Base-by-base conservation (phyloP, 2,113 vertebrate genomes). In the Brienomyrus brachyistius region DNA sequence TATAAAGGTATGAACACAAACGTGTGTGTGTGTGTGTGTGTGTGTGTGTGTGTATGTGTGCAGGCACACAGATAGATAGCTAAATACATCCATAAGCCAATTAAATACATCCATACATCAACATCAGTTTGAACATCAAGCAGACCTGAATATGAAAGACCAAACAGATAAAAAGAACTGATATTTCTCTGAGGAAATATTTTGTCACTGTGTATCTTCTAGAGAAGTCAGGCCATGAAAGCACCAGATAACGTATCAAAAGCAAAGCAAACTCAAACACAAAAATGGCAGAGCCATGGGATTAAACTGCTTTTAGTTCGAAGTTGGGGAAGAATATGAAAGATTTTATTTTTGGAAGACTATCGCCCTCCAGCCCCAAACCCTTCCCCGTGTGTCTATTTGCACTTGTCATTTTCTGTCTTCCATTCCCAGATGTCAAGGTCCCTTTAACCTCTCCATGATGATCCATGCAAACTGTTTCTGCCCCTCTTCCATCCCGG, bases 371-470 rank as follows among this genome's bases (percentile, higher is more conserved):
- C 50, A 90, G 89, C 91, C 77, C 88, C 88, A 92, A 87, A 92
- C 89, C 51, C 85, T 35, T 27, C 85, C 54, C 4, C 6, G 52
- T 80, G 89, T 92, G 48, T 27, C 23, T 40, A 21, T 45, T 50
- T 90, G 94, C 91, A 92, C 92, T 92, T 92, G 92, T 92, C 93
- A 92, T 93, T 93, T 94, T 93, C 93, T 90, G 92, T 92, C 89
- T 91, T 83, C 80, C 80, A 45, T 83, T 19, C 35, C 19, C 80
- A 45, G 11, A 47, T 83, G 31, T 45, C 80, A 83, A 43, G 15
- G 31, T 45, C 1, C 80, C 80, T 45, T 47, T 52, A 10, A 21
- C 52, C 86, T 21, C 82, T 66, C 15, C 23, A 59, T 35, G n/a
- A 40, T 35, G 70, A 48, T 70, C 82, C 83, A 51, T 35, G 13